Evolutionary conservation across 2,113 vertebrate genomes (phyloP).

Genomic region (Atherinomorus stipes): DNA sequence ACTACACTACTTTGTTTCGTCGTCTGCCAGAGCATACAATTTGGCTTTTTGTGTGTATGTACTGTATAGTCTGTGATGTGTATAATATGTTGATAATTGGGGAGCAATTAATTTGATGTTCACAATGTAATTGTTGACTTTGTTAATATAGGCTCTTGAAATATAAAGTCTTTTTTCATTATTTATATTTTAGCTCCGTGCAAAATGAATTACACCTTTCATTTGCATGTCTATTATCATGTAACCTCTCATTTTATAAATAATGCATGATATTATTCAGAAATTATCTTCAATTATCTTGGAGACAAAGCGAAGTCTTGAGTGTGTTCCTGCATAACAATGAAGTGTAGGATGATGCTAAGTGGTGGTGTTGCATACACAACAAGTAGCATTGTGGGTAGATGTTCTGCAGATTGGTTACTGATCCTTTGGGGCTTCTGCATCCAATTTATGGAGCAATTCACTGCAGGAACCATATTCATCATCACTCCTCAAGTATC

Average conservation of each 20-base stretch:
- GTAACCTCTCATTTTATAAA: conserved; percentile 13
- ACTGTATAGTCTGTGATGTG: conserved; percentile 20
- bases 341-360: conserved; percentile 11
- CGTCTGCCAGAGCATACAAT: conserved; percentile 46
- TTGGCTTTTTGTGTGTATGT: conserved; percentile 47
- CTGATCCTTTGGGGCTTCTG: background rate
- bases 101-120: conserved; percentile 28
- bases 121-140: conserved; percentile 35
- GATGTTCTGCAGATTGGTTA: conserved; percentile 31
- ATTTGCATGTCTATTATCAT: conserved; percentile 22
- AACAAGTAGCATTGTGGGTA: conserved; percentile 21
- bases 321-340: conserved; percentile 25
- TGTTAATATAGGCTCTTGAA: conserved; percentile 25
- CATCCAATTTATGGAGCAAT: conserved; percentile 9
- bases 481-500: conserved; percentile 32
- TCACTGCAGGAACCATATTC: background rate
- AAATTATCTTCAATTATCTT: conserved; percentile 42
- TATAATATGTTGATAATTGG: conserved; percentile 45
- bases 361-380: conserved; percentile 19
- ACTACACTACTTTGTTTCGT: conserved; percentile 43
- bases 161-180: background rate
- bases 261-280: conserved; percentile 26
- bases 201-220: conserved; percentile 7
- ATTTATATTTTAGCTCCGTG: conserved; percentile 19
- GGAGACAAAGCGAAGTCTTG: conserved; percentile 3